Evolutionary conservation across 2,888 invertebrate genomes (phyloP).

Genomic region (Phalangium opilio): DNA sequence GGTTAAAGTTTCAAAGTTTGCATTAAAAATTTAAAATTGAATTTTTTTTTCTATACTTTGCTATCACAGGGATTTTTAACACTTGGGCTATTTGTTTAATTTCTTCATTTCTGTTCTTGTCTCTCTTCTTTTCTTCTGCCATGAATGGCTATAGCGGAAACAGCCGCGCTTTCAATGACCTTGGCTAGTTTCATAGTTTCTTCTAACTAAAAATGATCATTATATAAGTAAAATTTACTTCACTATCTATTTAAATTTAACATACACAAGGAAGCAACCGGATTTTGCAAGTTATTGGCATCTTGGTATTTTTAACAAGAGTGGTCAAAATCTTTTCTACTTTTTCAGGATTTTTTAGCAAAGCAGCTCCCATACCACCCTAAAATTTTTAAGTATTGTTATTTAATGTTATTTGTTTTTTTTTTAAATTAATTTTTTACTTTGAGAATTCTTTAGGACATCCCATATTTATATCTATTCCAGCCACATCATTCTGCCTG

Average conservation of each 20-base stretch:
- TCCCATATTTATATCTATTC: constrained; percentile 97
- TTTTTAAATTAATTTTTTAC: constrained; percentile 37
- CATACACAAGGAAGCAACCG: constrained; percentile 54
- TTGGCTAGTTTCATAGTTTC: constrained; percentile 65
- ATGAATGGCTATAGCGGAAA: constrained; percentile 82
- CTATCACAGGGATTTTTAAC: constrained; percentile 55
- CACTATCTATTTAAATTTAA: too few species aligned
- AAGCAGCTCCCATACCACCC: too few species aligned
- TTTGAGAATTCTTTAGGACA: constrained; percentile 97
- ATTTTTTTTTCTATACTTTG: too few species aligned
- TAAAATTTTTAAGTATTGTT: too few species aligned
- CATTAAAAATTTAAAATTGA: too few species aligned
- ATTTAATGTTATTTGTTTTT: background rate
- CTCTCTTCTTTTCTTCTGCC: constrained; percentile 76
- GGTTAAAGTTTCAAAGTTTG: too few species aligned
- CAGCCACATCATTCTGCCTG: constrained; percentile 83
- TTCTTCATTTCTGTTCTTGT: constrained; percentile 66
- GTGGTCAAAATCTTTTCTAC: constrained; percentile 61
- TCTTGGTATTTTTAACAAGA: constrained; percentile 56
- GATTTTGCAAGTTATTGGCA: constrained; percentile 96
- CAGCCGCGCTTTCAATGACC: constrained; percentile 65
- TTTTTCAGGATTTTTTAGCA: constrained; percentile 66
- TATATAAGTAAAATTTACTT: too few species aligned
- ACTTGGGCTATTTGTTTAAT: too few species aligned
- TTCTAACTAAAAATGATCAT: constrained; percentile 35